Evolutionary conservation across 2,888 invertebrate species (phyloP), one percentile per base, ranked within the genome.

Genomic region (Oscheius myriophilus): DNA sequence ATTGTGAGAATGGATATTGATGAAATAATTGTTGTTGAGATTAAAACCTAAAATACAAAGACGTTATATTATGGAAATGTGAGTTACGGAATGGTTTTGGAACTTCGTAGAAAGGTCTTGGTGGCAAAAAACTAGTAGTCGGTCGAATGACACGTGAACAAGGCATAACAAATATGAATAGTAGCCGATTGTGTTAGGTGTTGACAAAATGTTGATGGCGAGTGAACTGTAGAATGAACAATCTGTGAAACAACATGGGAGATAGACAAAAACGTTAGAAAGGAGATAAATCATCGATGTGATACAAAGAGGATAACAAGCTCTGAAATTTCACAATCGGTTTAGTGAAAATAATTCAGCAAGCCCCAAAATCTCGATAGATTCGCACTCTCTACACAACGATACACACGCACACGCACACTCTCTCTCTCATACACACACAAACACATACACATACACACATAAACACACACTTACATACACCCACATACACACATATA

Each of bases 131-230:
- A 45, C 16, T 12, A 58, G 25, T 6, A 58, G 11, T 45, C 58
- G 4, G 25, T 58, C 58, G 9, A 58, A 12, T 7, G 58, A 58
- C 11, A 58, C 18, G 18, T 58, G 58, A 45, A 58, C 42, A 2
- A 58, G 25, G 16, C 58, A 18, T 18, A 58, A 23, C 23, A 43
- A 45, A 21, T 58, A 58, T 21, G 25, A 21, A 12, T 42, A 43
- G 43, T 58, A 58, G n/a, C 58, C 58, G 58, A 58, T 18, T 23
- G 58, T 58, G 16, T 58, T 26, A 16, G 58, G 42, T 2, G 23
- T 25, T 7, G 58, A 58, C 18, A 58, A 23, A 21, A 58, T 18
- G 1, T 25, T n/a, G 7, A 58, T 18, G n/a, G 43, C n/a, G 16
- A 43, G 21, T 1, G 42, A 9, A 23, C 18, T 18, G 23, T 58